Percentiles rank a stretch among this genome's conserved stretches.
Conservation (phyloP, 2,113 vertebrate genomes). For the Clarias macrocephalus region DNA sequence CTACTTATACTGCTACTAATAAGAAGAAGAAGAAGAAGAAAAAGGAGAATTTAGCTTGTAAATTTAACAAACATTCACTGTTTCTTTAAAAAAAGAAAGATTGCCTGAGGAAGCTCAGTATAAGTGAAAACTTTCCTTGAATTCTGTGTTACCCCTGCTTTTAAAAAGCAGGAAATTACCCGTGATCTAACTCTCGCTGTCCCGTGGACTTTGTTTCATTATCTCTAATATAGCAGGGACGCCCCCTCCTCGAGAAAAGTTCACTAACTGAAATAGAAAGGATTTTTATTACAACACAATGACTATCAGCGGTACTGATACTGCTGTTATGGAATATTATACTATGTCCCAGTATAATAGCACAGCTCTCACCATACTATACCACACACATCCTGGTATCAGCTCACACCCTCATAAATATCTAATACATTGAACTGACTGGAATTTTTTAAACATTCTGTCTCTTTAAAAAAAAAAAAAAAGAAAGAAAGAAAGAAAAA, state of each 20-base stretch:
- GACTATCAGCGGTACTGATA: too few relatives aligned
- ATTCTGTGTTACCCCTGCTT: not conserved
- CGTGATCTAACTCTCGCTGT: not conserved
- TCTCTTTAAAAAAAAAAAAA: not conserved
- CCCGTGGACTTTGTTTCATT: not conserved
- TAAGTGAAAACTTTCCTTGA: not conserved
- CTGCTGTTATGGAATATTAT: not conserved
- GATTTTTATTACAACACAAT: not conserved
- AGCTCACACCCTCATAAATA: not conserved
- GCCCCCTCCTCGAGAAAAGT: not conserved
- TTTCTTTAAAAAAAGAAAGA: not conserved
- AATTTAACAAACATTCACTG: not conserved
- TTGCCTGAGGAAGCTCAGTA: not conserved
- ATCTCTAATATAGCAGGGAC: not conserved
- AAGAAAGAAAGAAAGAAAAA: not conserved
- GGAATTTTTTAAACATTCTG: not conserved
- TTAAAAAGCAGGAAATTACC: not conserved
- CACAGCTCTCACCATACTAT: too few relatives aligned
- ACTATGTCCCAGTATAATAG: not conserved
- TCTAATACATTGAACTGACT: not conserved
- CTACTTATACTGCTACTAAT: not conserved
- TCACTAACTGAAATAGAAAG: not conserved
- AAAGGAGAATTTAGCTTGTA: not conserved
- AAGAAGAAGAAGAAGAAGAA: not conserved
- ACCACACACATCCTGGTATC: not conserved